These are phyloP conservation scores for Bellardia pandia DNA, from an alignment of 2,888 invertebrate species.

Conservation along the genomic window DNA sequence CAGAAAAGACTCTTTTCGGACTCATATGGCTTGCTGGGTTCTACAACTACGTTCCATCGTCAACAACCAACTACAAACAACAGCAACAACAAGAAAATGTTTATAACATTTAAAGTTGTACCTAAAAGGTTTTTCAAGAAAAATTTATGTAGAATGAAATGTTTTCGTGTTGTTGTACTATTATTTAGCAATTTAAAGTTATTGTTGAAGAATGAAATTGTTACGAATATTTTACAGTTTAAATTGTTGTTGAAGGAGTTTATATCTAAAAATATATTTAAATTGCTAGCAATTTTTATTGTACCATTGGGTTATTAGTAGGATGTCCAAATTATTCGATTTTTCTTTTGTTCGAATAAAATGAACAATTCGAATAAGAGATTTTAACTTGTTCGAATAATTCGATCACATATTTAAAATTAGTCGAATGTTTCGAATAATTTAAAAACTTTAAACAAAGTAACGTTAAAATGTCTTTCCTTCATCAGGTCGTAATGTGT, in stretches of 20 bases:
- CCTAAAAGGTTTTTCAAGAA: conserved; percentile 47
- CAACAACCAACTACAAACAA: neutral
- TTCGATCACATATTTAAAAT: no score
- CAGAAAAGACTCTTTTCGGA: no score
- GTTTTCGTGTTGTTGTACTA: conserved; percentile 18
- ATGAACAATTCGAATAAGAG: no score
- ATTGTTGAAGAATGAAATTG: conserved; percentile 22
- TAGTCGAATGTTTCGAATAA: no score
- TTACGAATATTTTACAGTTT: conserved; percentile 32
- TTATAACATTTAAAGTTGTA: conserved; percentile 40
- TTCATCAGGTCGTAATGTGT: no score
- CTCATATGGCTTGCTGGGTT: no score
- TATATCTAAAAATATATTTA: neutral
- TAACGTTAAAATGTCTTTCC: no score
- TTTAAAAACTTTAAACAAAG: no score
- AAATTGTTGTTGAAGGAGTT: conserved; percentile 23
- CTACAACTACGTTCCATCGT: neutral
- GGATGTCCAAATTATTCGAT: no score
- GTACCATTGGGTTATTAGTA: conserved; percentile 11
- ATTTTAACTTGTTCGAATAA: no score
- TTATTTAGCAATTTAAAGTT: conserved; percentile 28
- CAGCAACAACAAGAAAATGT: conserved; percentile 29
- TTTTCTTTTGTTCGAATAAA: no score
- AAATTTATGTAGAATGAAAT: conserved; percentile 57
- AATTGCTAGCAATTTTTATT: conserved; percentile 4